These are phyloP conservation scores for Paralichthys olivaceus DNA, from an alignment of 2,113 vertebrate species.

Conservation along the genomic window DNA sequence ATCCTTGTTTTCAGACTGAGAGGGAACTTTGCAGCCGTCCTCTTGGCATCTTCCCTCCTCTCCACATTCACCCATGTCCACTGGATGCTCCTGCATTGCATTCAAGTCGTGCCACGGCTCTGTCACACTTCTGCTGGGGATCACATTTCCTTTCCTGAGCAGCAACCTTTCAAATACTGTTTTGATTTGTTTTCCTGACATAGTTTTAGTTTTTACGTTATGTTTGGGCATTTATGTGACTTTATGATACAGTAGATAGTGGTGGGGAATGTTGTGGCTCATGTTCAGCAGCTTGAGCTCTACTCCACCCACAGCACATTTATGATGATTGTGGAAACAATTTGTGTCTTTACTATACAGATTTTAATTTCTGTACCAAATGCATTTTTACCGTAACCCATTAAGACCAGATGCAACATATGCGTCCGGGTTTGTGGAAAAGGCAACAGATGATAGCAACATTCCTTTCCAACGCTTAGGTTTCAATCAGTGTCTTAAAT, in stretches of 20 bases:
- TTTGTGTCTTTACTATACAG: not conserved
- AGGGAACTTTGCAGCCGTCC: not conserved
- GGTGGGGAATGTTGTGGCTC: not conserved
- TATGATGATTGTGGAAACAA: not conserved
- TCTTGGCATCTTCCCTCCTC: not conserved
- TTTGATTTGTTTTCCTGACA: not conserved
- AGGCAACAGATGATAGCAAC: no score
- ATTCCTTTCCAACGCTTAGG: no score
- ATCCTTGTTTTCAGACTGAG: slow-evolving; percentile 2
- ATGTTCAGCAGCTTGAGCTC: not conserved
- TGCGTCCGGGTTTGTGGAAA: no score
- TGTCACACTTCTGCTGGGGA: not conserved
- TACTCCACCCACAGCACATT: not conserved
- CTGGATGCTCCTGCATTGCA: not conserved
- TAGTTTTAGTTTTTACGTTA: not conserved
- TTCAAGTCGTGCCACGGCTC: not conserved
- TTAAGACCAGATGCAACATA: no score
- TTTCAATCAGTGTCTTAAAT: no score
- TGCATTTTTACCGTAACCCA: not conserved
- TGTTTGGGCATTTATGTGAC: not conserved
- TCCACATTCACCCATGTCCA: not conserved
- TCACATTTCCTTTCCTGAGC: slow-evolving; percentile 2
- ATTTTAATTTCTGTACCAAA: not conserved
- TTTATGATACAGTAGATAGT: not conserved
- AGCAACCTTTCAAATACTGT: not conserved